Conservation (phyloP, 1,140 invertebrate genomes). For the Oedothorax gibbosus region DNA sequence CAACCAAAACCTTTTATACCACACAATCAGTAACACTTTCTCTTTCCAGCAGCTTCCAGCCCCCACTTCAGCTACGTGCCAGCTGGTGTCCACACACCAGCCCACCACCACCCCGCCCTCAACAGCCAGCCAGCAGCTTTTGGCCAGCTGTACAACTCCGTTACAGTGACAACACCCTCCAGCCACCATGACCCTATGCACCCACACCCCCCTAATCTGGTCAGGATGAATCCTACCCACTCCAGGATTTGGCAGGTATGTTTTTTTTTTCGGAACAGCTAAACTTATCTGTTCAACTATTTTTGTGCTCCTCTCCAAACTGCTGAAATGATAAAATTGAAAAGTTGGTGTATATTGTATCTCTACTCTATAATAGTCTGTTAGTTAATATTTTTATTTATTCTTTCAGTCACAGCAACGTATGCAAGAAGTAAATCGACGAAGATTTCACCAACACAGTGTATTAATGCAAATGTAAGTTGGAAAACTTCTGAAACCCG, state of each 20-base stretch:
- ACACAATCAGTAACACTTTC: not conserved
- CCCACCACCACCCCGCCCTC: conserved; percentile 46
- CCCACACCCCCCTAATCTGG: conserved; percentile 43
- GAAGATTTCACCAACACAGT: conserved; percentile 71
- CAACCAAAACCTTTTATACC: not conserved
- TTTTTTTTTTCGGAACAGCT: not conserved
- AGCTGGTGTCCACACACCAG: conserved; percentile 41
- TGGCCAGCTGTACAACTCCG: conserved; percentile 62
- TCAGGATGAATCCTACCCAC: conserved; percentile 79
- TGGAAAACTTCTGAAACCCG: not conserved
- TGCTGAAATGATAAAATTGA: no score
- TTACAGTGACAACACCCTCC: conserved; percentile 61
- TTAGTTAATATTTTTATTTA: no score
- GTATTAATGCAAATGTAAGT: conserved; percentile 65
- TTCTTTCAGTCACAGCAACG: conserved; percentile 74
- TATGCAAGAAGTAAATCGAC: conserved; percentile 77
- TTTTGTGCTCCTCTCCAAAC: no score
- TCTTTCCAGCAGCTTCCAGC: conserved; percentile 46
- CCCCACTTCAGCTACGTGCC: conserved; percentile 47
- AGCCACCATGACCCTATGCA: conserved; percentile 34
- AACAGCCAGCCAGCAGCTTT: conserved; percentile 42
- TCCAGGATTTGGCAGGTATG: conserved; percentile 77
- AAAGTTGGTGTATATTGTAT: not conserved
- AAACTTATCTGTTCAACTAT: not conserved
- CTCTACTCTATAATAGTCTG: not conserved